Evolutionary conservation across 2,888 invertebrate species (phyloP), one percentile per base, ranked within the genome.

Genomic region (Dolichomitus sp.): DNA sequence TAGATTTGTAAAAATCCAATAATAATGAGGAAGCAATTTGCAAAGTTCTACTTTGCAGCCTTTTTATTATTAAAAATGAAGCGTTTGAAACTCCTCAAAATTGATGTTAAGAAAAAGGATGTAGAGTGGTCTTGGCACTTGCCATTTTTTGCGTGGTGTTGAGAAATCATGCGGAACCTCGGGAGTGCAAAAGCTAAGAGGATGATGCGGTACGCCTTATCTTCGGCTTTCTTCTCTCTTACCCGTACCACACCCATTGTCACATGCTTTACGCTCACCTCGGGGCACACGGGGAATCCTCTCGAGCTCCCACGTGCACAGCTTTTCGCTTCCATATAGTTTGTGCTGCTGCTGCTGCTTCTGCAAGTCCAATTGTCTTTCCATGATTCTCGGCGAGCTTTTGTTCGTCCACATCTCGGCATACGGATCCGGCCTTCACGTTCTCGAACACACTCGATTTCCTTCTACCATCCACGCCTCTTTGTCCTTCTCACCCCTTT

Each of bases 241-340:
- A 23, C 27, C 40, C 2, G 9, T n/a, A 1, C 30, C 61, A 68
- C 72, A 66, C 77, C 77, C 77, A 83, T 85, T 85, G 85, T 85
- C 83, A 83, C 81, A 70, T 79, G 78, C 76, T 85, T 84, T 85
- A 75, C 66, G 59, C 80, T 79, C 65, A 68, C 68, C 80, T 66
- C 70, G 61, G 54, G 78, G 75, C 76, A 81, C 81, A 78, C 68
- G 54, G 72, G 73, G 61, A 68, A 81, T 79, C 61, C 73, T 77
- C 75, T 84, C 42, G 77, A 81, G 77, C 68, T 77, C 12, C 68
- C 72, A 61, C 72, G 14, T 45, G 72, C 65, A 30, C 19, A 19
- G 14, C 57, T 5, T 50, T 52, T 48, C 23, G 19, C 40, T 37
- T 40, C 59, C 54, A 27, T 50, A 11, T 61, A 14, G n/a, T 72